Evolutionary conservation across 2,888 invertebrate species (phyloP), one percentile per base, ranked within the genome.

Genomic region (Magallana nippona): DNA sequence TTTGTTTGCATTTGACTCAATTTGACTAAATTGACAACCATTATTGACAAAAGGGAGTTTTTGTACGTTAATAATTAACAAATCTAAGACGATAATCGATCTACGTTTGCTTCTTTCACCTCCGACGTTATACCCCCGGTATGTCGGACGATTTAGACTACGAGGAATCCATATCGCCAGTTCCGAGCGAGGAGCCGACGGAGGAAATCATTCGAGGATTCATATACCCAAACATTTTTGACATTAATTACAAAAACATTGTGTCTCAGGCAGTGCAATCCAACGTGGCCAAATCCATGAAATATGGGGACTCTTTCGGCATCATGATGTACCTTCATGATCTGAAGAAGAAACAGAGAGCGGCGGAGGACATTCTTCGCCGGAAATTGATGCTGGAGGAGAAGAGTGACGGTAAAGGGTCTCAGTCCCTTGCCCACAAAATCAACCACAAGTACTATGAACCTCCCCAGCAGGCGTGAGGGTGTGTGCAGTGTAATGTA

Each of bases 271-370:
- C 63, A 19, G 82, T 82, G 19, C 82, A 82, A n/a, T 82, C 62
- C 56, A 82, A 60, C 56, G 71, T 82, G 55, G 60, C 27, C 13
- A 82, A 82, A 82, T 82, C 82, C 19, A 82, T 82, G 82, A 82
- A 55, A 44, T 82, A 82, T 0, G 82, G 82, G 1, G 82, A 82
- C 55, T 82, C 82, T 1, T 82, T 82, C 62, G 55, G 82, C n/a
- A 82, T 82, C 55, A 82, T 82, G 82, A 82, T 82, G 82, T 82
- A 71, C 77, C 82, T 82, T 2, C 82, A 82, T 22, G 82, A 82
- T 55, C 22, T 82, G 55, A 82, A 82, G 55, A 63, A 63, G 55
- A 82, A 82, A 71, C 82, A 82, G 71, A 58, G 63, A 22, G 82
- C 82, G 5, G 82, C 82, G n/a, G 82, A 82, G 27, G 82, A 82